A percentile compares a stretch with the other conserved stretches of the same genome.
phyloP scores from a whole-genome alignment of 2,797 vertebrate species.

The Tympanoctomys barrerae region DNA sequence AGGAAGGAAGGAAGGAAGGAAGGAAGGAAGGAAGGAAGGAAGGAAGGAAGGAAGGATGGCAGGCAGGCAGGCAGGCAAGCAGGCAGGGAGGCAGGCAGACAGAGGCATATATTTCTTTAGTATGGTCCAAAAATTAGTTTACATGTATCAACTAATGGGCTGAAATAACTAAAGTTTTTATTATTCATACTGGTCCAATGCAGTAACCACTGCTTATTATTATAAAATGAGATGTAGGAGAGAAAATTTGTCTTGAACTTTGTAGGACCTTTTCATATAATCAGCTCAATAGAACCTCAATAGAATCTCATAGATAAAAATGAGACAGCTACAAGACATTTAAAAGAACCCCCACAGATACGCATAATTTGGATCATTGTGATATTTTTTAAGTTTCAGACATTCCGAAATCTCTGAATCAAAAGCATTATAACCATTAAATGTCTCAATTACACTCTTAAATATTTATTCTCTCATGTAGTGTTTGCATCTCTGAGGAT shows the following conservation, averaged over 20 bases:
- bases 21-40: no score
- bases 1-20: no score
- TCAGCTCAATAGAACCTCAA: slow-evolving; percentile 39
- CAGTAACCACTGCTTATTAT: slow-evolving; percentile 46
- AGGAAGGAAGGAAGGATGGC: rapidly evolving
- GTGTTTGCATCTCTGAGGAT: background rate
- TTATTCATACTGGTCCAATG: slow-evolving; percentile 10
- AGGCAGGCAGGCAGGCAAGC: no score
- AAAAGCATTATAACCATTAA: slow-evolving; percentile 65
- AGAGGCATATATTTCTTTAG: background rate
- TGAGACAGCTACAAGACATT: slow-evolving; percentile 38
- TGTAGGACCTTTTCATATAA: slow-evolving; percentile 38
- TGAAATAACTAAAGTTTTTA: background rate
- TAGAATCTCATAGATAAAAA: slow-evolving; percentile 54
- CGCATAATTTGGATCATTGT: slow-evolving; percentile 52
- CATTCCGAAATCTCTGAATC: slow-evolving; percentile 64
- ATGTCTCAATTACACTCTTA: slow-evolving; percentile 16
- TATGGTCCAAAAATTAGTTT: slow-evolving; percentile 37
- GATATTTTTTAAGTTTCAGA: slow-evolving; percentile 67
- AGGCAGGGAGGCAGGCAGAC: background rate
- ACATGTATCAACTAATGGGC: background rate
- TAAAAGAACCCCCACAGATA: slow-evolving; percentile 56
- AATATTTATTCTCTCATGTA: slow-evolving; percentile 57
- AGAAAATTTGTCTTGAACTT: slow-evolving; percentile 64
- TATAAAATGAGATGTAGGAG: background rate